A percentile compares a stretch with the other conserved stretches of the same genome.
phyloP scores from a whole-genome alignment of 2,797 vertebrate genomes.

The Myripristis jacobus region DNA sequence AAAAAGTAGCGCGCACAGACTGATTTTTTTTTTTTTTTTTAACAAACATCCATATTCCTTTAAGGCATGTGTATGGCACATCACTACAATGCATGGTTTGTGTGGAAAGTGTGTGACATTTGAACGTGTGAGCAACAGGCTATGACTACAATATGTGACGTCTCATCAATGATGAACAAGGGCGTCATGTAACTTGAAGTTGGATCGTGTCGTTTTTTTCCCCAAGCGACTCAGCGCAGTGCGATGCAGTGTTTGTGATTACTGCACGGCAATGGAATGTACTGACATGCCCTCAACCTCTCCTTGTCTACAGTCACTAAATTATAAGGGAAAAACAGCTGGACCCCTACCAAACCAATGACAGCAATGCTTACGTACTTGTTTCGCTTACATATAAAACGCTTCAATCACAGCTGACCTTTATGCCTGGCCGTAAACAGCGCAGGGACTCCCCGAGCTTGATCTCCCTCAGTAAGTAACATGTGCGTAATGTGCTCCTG shows the following conservation, averaged over 20 bases:
- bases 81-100: not conserved
- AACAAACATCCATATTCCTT: too few species aligned
- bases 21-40: too few species aligned
- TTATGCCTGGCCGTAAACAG: slow-evolving; percentile 2
- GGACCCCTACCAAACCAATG: not conserved
- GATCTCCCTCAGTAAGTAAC: slow-evolving; percentile 4
- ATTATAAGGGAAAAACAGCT: slow-evolving; percentile 54
- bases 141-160: slow-evolving; percentile 5
- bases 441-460: not conserved
- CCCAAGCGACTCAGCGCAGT: slow-evolving; percentile 8
- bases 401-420: slow-evolving; percentile 24
- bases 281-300: slow-evolving; percentile 29
- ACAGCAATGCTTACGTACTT: not conserved
- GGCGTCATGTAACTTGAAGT: not conserved
- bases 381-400: slow-evolving; percentile 15
- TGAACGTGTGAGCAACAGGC: not conserved
- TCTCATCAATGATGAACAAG: slow-evolving; percentile 29
- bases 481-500: not conserved
- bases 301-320: slow-evolving; percentile 23
- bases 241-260: slow-evolving; percentile 37
- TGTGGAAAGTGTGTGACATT: slow-evolving; percentile 4
- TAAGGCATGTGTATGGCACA: not conserved
- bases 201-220: slow-evolving; percentile 22
- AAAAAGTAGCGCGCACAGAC: too few species aligned
- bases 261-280: slow-evolving; percentile 44